These are phyloP conservation scores for Dascillus cervinus DNA, from an alignment of 2,888 invertebrate species.

Conservation along the genomic window DNA sequence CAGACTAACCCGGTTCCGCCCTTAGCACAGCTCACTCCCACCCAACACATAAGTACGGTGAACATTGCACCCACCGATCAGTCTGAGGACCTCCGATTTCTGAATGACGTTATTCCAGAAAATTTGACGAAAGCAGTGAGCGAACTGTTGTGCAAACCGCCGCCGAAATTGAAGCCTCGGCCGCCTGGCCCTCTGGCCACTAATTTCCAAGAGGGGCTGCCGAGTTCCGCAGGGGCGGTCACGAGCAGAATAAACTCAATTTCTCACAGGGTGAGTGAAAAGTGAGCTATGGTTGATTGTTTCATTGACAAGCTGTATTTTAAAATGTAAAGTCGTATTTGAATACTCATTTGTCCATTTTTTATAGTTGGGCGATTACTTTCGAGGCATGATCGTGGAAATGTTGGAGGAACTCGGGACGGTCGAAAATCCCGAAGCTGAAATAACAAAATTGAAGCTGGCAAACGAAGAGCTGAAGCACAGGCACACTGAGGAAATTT, in stretches of 20 bases:
- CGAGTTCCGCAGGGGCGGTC: conserved; percentile 35
- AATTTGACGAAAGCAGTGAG: conserved; percentile 30
- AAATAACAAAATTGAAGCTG: conserved; percentile 52
- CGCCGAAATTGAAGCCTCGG: conserved; percentile 42
- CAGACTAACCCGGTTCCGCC: conserved; percentile 2
- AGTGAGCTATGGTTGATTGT: too few species aligned
- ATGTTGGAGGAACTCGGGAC: conserved; percentile 55
- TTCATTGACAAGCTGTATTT: too few species aligned
- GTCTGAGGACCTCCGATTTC: conserved; percentile 6
- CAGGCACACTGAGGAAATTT: conserved; percentile 65
- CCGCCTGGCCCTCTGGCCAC: conserved; percentile 44
- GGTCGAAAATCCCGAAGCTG: conserved; percentile 49
- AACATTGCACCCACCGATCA: neutral
- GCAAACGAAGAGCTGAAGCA: conserved; percentile 66
- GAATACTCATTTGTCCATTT: too few species aligned
- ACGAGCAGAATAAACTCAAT: conserved; percentile 36
- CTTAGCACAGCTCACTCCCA: conserved; percentile 5
- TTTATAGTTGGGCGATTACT: conserved; percentile 58
- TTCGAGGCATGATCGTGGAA: conserved; percentile 62
- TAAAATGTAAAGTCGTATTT: too few species aligned
- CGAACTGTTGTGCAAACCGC: conserved; percentile 34
- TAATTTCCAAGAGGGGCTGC: conserved; percentile 34
- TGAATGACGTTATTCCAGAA: conserved; percentile 24
- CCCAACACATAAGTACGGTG: neutral
- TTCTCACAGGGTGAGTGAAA: conserved; percentile 34